Evolutionary conservation across 2,888 invertebrate species (phyloP), one percentile per base, ranked within the genome.

Genomic region (Proisotoma minuta): DNA sequence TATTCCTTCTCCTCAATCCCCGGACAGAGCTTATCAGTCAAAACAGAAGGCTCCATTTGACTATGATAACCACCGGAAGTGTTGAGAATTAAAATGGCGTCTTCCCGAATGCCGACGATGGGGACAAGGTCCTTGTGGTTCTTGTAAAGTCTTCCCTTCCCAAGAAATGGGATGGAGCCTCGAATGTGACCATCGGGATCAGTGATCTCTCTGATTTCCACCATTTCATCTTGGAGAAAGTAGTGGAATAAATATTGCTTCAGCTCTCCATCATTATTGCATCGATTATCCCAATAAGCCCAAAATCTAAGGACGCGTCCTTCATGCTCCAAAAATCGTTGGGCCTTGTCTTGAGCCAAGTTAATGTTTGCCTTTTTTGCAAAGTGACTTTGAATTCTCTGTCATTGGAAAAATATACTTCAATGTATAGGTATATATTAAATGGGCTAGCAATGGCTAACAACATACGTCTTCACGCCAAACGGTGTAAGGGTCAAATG

Each of bases 251-350:
- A 87, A 62, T 95, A 78, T 73, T 85, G 81, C 69, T 92, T 87
- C 22, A 91, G 78, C 59, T 85, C 84, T 0, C 94, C 94, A 75
- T 85, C 86, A 75, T 86, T 84, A 0, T 84, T 84, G 8, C 84
- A 83, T 1, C 87, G 83, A 76, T 95, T 93, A 75, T 95, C 91
- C 94, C 94, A 95, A 76, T 88, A 91, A 22, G 88, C 93, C 74
- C 84, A 85, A 77, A 94, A 95, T 73, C 88, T 84, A 60, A 85
- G 77, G 1, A 84, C 82, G 65, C 79, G 77, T 34, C 34, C 10
- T 26, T 54, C 52, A 15, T 65, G 58, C 5, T 28, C 15, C 18
- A 65, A 22, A 51, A 65, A 69, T 26, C 64, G 57, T 28, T 58
- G 40, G n/a, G 59, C 56, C 49, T 69, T 68, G 15, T 59, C 63